Evolutionary conservation across 2,113 vertebrate species (phyloP), one percentile per base, ranked within the genome.

Genomic region (Rhinopomastus cyanomelas): DNA sequence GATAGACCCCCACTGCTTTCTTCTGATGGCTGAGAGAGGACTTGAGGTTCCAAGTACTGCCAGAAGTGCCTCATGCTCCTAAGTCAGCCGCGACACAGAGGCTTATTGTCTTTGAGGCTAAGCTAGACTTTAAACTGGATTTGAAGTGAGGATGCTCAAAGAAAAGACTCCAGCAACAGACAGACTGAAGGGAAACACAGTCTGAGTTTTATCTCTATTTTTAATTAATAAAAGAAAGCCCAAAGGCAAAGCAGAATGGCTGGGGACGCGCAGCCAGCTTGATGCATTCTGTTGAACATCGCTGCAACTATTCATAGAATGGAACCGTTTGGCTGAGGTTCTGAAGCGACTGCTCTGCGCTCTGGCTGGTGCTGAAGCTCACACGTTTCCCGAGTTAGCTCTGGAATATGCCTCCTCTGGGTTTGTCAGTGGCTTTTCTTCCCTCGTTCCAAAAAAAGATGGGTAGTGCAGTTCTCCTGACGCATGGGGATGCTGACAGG

Each of bases 401-500:
- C 27, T 81, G 74, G 65, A 89, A 39, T 10, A 3, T 65, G 12
- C 27, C 42, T 55, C 75, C 34, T 1, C 1, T 23, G 52, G 56
- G n/a, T 64, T 84, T 91, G 65, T 60, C 76, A 10, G 65, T 12
- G 6, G 61, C 9, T 51, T 89, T 86, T 52, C 48, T 81, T 53
- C 9, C 39, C 55, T 53, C 30, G 0, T 57, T 78, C 83, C 83
- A 69, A 34, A 36, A 34, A 36, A 57, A 46, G 73, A 88, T 65
- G 69, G 77, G 85, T 65, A 53, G 20, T 46, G 61, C 39, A 57
- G 65, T 88, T 75, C 73, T 74, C 85, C 89, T 91, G 76, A 81
- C 79, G 84, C 90, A 81, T 1, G 76, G 92, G 88, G 77, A 79
- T 84, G 69, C 81, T 94, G 94, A 88, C 90, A 94, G 65, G 85